These are phyloP conservation scores for Vulpes ferrilata DNA, from an alignment of 2,113 vertebrate species.

Conservation along the genomic window DNA sequence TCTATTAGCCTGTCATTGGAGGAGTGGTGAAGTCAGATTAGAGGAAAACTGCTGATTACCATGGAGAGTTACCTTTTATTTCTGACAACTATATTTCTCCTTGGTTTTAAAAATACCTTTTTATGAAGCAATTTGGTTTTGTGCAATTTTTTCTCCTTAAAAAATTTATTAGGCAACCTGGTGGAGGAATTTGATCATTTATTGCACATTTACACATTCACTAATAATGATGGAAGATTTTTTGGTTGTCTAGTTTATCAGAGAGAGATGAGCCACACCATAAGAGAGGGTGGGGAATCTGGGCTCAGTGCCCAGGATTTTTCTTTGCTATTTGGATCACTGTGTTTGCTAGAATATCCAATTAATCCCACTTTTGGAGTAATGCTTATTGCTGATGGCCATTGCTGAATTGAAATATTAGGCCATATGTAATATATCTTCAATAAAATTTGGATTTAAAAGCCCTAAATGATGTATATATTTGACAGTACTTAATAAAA, in stretches of 20 bases:
- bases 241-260: slow-evolving; percentile 58
- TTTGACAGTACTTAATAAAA: slow-evolving; percentile 77
- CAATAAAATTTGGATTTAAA: slow-evolving; percentile 80
- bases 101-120: slow-evolving; percentile 39
- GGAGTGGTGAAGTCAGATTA: background rate
- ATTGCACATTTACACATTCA: slow-evolving; percentile 8
- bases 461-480: slow-evolving; percentile 73
- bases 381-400: slow-evolving; percentile 65
- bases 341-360: slow-evolving; percentile 75
- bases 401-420: slow-evolving; percentile 65
- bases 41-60: background rate
- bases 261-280: slow-evolving; percentile 39
- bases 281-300: slow-evolving; percentile 78
- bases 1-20: background rate
- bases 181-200: slow-evolving; percentile 42
- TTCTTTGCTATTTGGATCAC: slow-evolving; percentile 76
- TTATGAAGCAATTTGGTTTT: slow-evolving; percentile 38
- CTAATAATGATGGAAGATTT: slow-evolving; percentile 51
- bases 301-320: slow-evolving; percentile 76
- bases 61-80: slow-evolving; percentile 16
- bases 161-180: slow-evolving; percentile 22
- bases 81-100: slow-evolving; percentile 18
- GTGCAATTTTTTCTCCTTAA: slow-evolving; percentile 39
- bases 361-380: slow-evolving; percentile 68
- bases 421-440: slow-evolving; percentile 73